Evolutionary conservation across 2,797 vertebrate genomes (phyloP).

Genomic region (Pantherophis vulpinus): DNA sequence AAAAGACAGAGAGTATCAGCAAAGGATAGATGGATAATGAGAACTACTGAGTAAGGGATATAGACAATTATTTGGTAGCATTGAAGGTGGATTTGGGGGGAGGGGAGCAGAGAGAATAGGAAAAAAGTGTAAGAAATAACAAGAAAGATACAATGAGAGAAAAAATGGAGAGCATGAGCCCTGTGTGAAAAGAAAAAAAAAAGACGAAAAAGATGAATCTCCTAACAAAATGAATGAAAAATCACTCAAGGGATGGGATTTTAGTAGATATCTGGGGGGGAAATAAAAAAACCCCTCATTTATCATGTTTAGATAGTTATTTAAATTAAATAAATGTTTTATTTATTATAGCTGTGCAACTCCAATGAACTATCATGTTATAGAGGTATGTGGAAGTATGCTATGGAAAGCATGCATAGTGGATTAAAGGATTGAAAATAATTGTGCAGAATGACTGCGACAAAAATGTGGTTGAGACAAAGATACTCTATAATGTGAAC

Average conservation of each 20-base stretch:
- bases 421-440: neutral
- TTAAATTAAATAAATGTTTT: neutral
- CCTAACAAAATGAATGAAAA: neutral
- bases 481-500: neutral
- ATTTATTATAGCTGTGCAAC: neutral
- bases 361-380: neutral
- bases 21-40: neutral
- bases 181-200: neutral
- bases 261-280: neutral
- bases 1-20: neutral
- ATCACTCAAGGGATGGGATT: neutral
- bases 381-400: neutral
- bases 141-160: neutral
- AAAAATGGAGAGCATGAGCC: neutral
- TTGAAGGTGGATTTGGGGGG: neutral
- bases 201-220: neutral
- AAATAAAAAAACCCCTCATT: neutral
- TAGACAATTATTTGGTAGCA: neutral
- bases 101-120: neutral
- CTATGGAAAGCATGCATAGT: neutral
- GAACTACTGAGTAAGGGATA: neutral
- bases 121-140: neutral
- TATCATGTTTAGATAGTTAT: neutral
- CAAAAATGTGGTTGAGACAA: neutral
- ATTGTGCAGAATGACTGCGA: neutral